These are phyloP conservation scores for Macrosteles quadrilineatus DNA, from an alignment of 1,140 invertebrate genomes.

Conservation along the genomic window DNA sequence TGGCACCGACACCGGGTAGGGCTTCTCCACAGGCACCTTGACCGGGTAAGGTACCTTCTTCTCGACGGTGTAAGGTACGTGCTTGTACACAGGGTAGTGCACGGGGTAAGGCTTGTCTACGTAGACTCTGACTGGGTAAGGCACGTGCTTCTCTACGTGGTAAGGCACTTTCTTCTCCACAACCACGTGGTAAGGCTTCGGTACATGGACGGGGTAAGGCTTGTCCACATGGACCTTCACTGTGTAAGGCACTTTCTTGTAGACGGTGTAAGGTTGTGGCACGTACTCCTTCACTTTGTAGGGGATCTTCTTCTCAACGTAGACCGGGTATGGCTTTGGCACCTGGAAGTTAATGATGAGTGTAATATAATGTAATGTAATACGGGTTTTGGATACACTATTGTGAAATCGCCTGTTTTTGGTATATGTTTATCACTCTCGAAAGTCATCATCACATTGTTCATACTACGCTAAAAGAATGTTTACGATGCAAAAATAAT, in stretches of 20 bases:
- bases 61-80: slow-evolving; percentile 58
- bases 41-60: slow-evolving; percentile 51
- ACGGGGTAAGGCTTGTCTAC: slow-evolving; percentile 53
- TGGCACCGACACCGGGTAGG: slow-evolving; percentile 40
- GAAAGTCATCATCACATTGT: too few species aligned
- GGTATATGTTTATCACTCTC: too few species aligned
- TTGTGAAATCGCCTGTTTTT: too few species aligned
- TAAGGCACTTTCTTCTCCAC: slow-evolving; percentile 28
- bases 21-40: slow-evolving; percentile 57
- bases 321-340: slow-evolving; percentile 62
- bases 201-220: slow-evolving; percentile 21
- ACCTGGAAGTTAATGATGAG: too few species aligned
- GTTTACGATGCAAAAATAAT: too few species aligned
- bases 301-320: slow-evolving; percentile 64
- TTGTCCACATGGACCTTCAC: slow-evolving; percentile 39
- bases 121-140: slow-evolving; percentile 55
- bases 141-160: slow-evolving; percentile 59
- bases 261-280: slow-evolving; percentile 63
- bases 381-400: too few species aligned
- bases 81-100: slow-evolving; percentile 57
- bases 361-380: too few species aligned
- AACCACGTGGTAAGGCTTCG: slow-evolving; percentile 27
- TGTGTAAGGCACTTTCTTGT: slow-evolving; percentile 41
- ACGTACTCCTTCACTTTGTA: slow-evolving; percentile 62
- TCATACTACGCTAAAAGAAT: too few species aligned